Evolutionary conservation across 92 coral and sea anemone genomes (phyloP).

Genomic region (Phenganax subtilis): DNA sequence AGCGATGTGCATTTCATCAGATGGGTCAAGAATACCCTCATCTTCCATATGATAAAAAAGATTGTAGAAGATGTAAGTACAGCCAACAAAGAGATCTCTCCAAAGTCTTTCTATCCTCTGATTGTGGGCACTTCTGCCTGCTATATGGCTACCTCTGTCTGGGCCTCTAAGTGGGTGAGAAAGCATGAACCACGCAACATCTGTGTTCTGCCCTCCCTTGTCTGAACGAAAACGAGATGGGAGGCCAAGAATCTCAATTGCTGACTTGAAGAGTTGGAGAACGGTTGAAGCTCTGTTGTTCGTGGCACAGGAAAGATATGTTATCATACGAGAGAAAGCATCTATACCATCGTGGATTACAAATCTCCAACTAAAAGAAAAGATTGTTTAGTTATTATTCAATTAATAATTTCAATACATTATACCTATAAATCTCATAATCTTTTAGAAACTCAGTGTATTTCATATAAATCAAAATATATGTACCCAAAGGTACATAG

Average conservation of each 20-base stretch:
- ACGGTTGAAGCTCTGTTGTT: too few relatives aligned
- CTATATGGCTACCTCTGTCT: slow-evolving; percentile 50
- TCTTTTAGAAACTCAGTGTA: too few relatives aligned
- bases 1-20: background rate
- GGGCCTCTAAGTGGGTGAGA: slow-evolving; percentile 51
- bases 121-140: slow-evolving; percentile 55
- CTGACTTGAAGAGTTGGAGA: background rate
- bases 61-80: background rate
- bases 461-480: too few relatives aligned
- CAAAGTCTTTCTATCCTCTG: slow-evolving; percentile 44
- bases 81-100: background rate
- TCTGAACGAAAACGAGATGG: slow-evolving; percentile 52
- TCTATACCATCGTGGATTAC: too few relatives aligned
- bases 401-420: too few relatives aligned
- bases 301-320: too few relatives aligned
- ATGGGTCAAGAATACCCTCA: background rate
- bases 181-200: slow-evolving; percentile 53
- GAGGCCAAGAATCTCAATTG: slow-evolving; percentile 2
- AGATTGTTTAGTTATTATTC: too few relatives aligned
- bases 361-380: too few relatives aligned
- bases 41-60: background rate
- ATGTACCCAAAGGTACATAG: too few relatives aligned
- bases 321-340: too few relatives aligned
- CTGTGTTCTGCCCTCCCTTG: slow-evolving; percentile 52
- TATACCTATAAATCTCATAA: too few relatives aligned